phyloP scores from a whole-genome alignment of 2,797 vertebrate genomes.

The Lacerta bilineata region DNA sequence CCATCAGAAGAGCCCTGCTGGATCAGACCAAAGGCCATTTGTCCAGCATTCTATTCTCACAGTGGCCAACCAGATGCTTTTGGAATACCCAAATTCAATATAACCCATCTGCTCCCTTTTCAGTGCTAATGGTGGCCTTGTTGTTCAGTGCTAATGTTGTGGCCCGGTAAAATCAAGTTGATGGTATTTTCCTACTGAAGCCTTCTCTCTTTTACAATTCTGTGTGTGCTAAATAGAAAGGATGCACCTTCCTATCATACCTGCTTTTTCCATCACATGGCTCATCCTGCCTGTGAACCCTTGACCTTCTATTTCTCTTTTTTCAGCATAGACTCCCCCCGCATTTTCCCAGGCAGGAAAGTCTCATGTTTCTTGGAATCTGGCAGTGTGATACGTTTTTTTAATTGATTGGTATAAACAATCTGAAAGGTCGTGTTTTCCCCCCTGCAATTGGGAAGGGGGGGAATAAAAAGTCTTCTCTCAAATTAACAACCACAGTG shows the following conservation, averaged over 20 bases:
- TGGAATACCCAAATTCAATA: not conserved
- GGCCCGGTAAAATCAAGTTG: fast-evolving
- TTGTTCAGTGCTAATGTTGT: fast-evolving
- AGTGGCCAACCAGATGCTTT: too few relatives aligned
- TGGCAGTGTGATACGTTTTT: conserved; percentile 58
- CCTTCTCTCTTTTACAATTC: not conserved
- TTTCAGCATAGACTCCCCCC: conserved; percentile 38
- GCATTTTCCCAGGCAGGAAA: conserved; percentile 58
- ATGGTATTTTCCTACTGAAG: not conserved
- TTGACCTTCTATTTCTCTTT: conserved; percentile 56
- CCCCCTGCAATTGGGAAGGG: conserved; percentile 54
- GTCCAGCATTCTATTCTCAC: too few relatives aligned
- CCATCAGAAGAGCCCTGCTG: too few relatives aligned
- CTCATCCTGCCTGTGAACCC: conserved; percentile 73
- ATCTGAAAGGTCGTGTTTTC: conserved; percentile 75
- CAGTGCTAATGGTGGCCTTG: not conserved
- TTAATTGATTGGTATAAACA: conserved; percentile 76
- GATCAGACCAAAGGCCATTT: too few relatives aligned
- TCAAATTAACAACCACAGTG: conserved; percentile 73
- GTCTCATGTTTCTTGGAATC: conserved; percentile 77
- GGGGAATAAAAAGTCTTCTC: conserved; percentile 73
- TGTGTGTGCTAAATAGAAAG: not conserved
- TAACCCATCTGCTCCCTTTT: not conserved
- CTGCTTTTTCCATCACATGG: conserved; percentile 52
- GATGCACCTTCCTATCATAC: conserved; percentile 41